Conservation (phyloP, 2,888 invertebrate species). For the Dolomedes plantarius region DNA sequence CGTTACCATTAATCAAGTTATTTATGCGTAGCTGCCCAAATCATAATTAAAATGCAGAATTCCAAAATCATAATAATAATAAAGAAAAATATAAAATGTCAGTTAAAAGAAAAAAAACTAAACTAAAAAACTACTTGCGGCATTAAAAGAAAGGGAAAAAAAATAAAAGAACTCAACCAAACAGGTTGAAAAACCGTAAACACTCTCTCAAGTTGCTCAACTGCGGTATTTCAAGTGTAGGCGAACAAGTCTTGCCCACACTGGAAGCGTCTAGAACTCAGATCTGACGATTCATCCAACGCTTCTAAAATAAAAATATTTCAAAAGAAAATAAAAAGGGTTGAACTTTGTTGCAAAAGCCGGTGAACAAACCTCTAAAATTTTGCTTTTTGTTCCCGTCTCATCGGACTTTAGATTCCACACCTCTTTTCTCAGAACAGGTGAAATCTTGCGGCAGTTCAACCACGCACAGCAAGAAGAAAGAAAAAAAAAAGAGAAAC, state of each 20-base stretch:
- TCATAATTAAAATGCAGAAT: too few relatives aligned
- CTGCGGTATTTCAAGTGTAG: conserved; percentile 17
- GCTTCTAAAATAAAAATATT: conserved; percentile 2
- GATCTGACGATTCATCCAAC: conserved; percentile 24
- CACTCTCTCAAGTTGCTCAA: conserved; percentile 28
- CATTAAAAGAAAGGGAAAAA: not conserved
- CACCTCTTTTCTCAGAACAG: too few relatives aligned
- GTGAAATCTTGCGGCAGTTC: too few relatives aligned
- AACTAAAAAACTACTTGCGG: too few relatives aligned
- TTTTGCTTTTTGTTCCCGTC: not conserved
- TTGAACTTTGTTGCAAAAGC: not conserved
- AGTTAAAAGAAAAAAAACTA: too few relatives aligned
- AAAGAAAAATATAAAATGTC: too few relatives aligned
- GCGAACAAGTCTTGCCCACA: conserved; percentile 54
- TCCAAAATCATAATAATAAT: too few relatives aligned
- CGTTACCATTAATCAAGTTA: not conserved
- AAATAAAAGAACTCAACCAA: not conserved
- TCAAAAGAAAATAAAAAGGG: conserved; percentile 17
- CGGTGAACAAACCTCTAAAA: not conserved
- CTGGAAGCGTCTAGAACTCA: conserved; percentile 23
- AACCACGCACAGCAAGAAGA: too few relatives aligned
- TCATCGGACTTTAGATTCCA: too few relatives aligned
- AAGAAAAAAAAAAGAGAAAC: too few relatives aligned
- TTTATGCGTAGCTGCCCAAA: too few relatives aligned
- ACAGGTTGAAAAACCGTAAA: not conserved